Base-by-base conservation (phyloP, 2,797 vertebrate genomes). In the Siniperca obscura region DNA sequence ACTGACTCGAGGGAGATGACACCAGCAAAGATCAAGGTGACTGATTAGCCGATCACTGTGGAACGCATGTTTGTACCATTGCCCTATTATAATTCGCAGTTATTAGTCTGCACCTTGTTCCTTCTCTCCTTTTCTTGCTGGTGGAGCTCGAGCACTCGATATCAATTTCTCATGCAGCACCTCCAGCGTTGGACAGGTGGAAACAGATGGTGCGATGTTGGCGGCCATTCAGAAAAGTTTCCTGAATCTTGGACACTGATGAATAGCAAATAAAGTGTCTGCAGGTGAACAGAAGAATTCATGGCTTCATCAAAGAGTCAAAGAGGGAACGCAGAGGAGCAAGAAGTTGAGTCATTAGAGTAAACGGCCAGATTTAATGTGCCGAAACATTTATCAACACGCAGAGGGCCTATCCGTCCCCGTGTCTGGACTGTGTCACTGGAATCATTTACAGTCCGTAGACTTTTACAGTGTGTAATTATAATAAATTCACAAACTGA, bases 201-300 rank as follows among this genome's bases (percentile, higher is more conserved):
- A 90, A 86, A 91, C 93, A 93, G 91, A 94, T 93, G 93, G 91
- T 10, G 40, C 48, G 10, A 84, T 48, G 91, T 81, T 95, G 94
- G 94, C 90, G 42, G 81, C 69, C 56, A 1, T 40, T 89, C 90
- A 86, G 75, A 79, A 92, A 92, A 89, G 78, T 90, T 93, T 86
- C 82, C 79, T 52, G 52, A 13, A 68, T 82, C 82, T 64, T 81
- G 87, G 89, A 90, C 78, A n/a, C 62, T 90, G 93, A 90, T 84
- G 83, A 92, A 94, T 87, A 62, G 73, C 80, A 87, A 90, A 83
- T 77, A 89, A 84, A 87, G 52, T 74, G 59, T 74, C 57, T 61
- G 78, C 78, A 75, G 71, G 74, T 44, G 84, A 80, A 70, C 71
- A 57, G 79, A 71, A 70, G 67, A 87, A 86, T 50, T 68, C 0